Evolutionary conservation across 2,888 invertebrate genomes (phyloP).

Genomic region (Synanthedon andrenaeformis): DNA sequence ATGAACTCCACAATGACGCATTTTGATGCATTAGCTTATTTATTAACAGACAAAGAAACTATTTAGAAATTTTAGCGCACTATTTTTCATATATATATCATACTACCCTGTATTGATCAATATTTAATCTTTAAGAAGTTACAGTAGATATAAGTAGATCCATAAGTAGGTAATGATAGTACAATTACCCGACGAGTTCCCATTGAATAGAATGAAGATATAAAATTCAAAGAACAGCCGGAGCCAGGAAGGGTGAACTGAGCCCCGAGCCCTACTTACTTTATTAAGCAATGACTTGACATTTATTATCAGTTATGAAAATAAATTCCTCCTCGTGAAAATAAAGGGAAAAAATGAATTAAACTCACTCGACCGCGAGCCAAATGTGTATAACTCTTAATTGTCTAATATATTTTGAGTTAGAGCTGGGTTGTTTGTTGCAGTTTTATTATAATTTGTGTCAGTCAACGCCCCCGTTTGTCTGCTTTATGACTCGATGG

Average conservation of each 20-base stretch:
- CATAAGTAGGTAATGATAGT: not conserved
- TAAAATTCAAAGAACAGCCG: not conserved
- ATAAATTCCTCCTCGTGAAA: slow-evolving; percentile 46
- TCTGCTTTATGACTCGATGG: slow-evolving; percentile 4
- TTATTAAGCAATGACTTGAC: slow-evolving; percentile 60
- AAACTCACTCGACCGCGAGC: slow-evolving; percentile 33
- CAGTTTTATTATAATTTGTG: slow-evolving; percentile 38
- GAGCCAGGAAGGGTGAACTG: slow-evolving; percentile 4
- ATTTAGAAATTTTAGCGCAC: too few species aligned
- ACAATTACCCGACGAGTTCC: not conserved
- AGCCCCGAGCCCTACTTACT: slow-evolving; percentile 28
- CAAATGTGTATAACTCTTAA: slow-evolving; percentile 38
- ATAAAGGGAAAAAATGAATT: slow-evolving; percentile 47
- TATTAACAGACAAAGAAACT: too few species aligned
- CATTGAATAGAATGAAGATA: too few species aligned
- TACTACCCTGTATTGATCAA: too few species aligned
- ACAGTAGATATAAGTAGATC: too few species aligned
- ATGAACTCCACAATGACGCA: too few species aligned
- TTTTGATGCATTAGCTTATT: too few species aligned
- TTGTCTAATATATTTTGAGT: slow-evolving; percentile 42
- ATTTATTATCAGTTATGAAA: slow-evolving; percentile 63
- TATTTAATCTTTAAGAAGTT: too few species aligned
- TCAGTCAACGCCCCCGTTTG: slow-evolving; percentile 20
- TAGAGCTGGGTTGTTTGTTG: slow-evolving; percentile 29
- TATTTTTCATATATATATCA: too few species aligned